These are phyloP conservation scores for Cyanoderma ruficeps DNA, from an alignment of 2,113 vertebrate genomes.

Conservation along the genomic window DNA sequence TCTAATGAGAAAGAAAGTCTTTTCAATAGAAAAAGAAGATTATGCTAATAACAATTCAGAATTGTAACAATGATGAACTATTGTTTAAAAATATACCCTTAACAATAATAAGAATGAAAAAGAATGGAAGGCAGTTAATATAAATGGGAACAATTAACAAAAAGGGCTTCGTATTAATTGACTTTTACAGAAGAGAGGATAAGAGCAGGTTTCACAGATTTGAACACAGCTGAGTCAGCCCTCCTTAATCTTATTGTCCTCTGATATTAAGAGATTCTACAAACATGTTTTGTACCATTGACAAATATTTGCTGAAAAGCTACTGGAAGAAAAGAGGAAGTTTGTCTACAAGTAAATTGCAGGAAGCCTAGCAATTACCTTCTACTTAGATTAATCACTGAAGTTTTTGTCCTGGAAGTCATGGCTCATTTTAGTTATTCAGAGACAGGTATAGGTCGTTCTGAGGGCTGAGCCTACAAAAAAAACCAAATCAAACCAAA, in stretches of 20 bases:
- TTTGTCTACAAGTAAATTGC: slow-evolving; percentile 28
- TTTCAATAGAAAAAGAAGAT: slow-evolving; percentile 39
- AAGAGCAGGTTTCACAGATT: not conserved
- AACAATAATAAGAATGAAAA: slow-evolving; percentile 52
- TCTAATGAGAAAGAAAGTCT: slow-evolving; percentile 2
- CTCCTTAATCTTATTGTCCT: slow-evolving; percentile 9
- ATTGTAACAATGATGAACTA: slow-evolving; percentile 11
- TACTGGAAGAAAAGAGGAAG: slow-evolving; percentile 18
- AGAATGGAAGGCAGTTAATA: slow-evolving; percentile 32
- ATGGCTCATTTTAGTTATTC: not conserved
- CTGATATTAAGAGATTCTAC: slow-evolving; percentile 11
- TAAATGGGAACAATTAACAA: slow-evolving; percentile 35
- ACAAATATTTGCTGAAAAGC: slow-evolving; percentile 51
- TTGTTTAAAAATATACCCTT: slow-evolving; percentile 34
- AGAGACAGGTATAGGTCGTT: fast-evolving
- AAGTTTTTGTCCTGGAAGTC: not conserved
- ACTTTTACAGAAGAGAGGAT: slow-evolving; percentile 19
- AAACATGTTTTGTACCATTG: slow-evolving; percentile 8
- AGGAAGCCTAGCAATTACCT: slow-evolving; percentile 29
- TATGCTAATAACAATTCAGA: slow-evolving; percentile 36
- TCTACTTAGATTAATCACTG: slow-evolving; percentile 7
- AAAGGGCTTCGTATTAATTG: not conserved
- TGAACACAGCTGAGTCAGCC: not conserved
- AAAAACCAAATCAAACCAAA: not conserved
- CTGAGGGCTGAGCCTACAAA: not conserved